These are phyloP conservation scores for Chironomus tentans DNA, from an alignment of 2,888 invertebrate genomes.

Conservation along the genomic window DNA sequence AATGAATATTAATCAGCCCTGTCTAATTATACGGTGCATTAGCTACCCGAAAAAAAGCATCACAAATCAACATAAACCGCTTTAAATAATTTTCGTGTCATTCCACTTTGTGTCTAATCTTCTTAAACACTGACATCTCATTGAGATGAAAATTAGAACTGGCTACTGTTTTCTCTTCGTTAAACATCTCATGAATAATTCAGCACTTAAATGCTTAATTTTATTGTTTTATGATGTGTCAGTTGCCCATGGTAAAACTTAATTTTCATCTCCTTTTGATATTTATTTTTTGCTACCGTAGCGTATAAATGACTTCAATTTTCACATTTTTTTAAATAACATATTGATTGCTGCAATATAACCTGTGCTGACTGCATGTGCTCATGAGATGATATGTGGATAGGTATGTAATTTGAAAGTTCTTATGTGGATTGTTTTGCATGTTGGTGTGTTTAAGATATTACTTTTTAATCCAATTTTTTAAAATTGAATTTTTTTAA, in stretches of 20 bases:
- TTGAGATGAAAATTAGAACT: constrained; percentile 3
- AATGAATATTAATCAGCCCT: too few relatives aligned
- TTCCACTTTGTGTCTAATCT: not conserved
- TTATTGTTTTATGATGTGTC: constrained; percentile 2
- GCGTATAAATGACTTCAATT: too few relatives aligned
- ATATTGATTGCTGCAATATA: too few relatives aligned
- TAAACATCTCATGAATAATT: not conserved
- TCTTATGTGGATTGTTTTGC: too few relatives aligned
- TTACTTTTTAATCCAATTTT: too few relatives aligned
- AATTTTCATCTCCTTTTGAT: not conserved
- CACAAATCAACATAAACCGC: too few relatives aligned
- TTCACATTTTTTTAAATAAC: too few relatives aligned
- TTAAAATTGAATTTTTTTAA: too few relatives aligned
- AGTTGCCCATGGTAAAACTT: not conserved
- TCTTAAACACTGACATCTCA: not conserved
- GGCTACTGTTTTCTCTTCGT: not conserved
- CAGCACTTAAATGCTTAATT: not conserved
- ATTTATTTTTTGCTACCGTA: not conserved
- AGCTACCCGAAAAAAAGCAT: too few relatives aligned
- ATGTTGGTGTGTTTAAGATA: not conserved
- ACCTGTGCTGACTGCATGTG: not conserved
- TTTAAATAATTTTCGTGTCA: not conserved
- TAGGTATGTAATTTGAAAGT: too few relatives aligned
- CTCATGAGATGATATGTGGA: not conserved
- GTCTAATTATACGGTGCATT: too few relatives aligned